Evolutionary conservation across 2,113 vertebrate genomes (phyloP), one percentile per base, ranked within the genome.

Genomic region (Epinephelus cyanopodus): DNA sequence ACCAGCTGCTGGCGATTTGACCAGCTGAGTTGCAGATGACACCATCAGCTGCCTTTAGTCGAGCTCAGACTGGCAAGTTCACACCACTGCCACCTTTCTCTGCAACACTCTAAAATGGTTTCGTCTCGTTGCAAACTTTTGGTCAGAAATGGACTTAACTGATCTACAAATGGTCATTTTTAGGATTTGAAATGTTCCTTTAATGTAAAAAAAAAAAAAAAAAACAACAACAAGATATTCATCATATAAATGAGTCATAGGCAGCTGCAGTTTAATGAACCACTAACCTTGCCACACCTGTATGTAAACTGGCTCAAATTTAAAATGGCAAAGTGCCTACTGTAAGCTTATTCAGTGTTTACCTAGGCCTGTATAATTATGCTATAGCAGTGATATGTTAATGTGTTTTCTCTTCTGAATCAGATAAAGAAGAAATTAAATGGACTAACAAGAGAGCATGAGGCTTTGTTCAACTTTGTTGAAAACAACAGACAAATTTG

Each of bases 401-500:
- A 29, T 56, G 50, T 53, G n/a, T 77, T 61, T 79, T 5, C 4
- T 63, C 1, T 25, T 57, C 5, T 58, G 13, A 72, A 83, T 65
- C 86, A 98, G 96, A 90, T 94, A 23, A 97, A 98, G 83, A 97
- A 96, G 92, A 97, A 97, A 89, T 79, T 97, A 90, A 77, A 89
- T 79, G 92, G 92, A 39, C 91, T 96, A 76, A 97, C 95, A 45
- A 96, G 95, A 89, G 96, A 97, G 82, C 97, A 98, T 0, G 91
- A 97, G 87, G 94, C 92, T 14, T 93, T 97, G 72, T 97, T 97
- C 92, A 96, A 95, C 80, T 96, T 95, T 74, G 92, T 96, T 70
- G 95, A 97, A 89, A 96, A 92, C 74, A 97, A 95, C 80, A 96
- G 95, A 80, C 95, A 95, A n/a, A 94, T 94, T 0, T 72, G 89